phyloP scores from a whole-genome alignment of 2,888 invertebrate genomes.

The Acanthosepion esculentum region DNA sequence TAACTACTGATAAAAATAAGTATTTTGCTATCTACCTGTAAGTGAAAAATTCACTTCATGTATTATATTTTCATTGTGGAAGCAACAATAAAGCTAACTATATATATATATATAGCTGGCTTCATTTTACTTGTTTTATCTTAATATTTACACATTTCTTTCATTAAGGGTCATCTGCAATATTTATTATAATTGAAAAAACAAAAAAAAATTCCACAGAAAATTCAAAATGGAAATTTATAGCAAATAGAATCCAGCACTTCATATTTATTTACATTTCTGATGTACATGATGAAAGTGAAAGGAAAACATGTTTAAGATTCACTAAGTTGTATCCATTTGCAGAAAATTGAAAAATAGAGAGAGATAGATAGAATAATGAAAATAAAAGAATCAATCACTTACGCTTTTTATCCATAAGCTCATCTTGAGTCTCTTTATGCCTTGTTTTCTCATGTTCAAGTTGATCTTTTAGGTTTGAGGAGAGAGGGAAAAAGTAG shows the following conservation, averaged over 20 bases:
- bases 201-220: too few species aligned
- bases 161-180: too few species aligned
- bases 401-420: constrained; percentile 67
- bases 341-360: background rate
- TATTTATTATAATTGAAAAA: too few species aligned
- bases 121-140: too few species aligned
- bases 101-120: too few species aligned
- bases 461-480: constrained; percentile 58
- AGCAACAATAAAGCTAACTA: too few species aligned
- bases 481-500: background rate
- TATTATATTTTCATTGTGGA: too few species aligned
- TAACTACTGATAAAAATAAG: too few species aligned
- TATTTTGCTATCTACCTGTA: too few species aligned
- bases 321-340: background rate
- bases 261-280: background rate
- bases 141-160: too few species aligned
- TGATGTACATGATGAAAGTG: background rate
- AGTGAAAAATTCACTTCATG: too few species aligned
- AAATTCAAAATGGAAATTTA: too few species aligned
- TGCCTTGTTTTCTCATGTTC: constrained; percentile 62
- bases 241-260: background rate
- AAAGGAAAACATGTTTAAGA: background rate
- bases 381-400: background rate
- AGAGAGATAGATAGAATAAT: background rate
- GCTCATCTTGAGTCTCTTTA: constrained; percentile 60